Evolutionary conservation across 2,797 vertebrate genomes (phyloP).

Genomic region (Rhinatrema bivittatum): DNA sequence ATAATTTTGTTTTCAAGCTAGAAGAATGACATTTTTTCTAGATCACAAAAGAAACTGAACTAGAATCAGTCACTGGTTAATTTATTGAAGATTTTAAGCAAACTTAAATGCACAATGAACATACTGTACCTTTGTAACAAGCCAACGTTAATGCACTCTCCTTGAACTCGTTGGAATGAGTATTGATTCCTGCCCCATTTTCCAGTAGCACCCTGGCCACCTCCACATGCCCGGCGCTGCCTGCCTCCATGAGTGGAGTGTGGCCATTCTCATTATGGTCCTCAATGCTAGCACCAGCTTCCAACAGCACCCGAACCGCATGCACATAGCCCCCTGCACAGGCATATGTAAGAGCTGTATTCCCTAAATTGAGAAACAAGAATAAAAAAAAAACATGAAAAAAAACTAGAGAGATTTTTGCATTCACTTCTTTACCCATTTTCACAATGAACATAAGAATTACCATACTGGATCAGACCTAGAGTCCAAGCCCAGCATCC

Average conservation of each 20-base stretch:
- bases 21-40: no score
- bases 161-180: conserved; percentile 74
- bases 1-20: no score
- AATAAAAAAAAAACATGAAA: background rate
- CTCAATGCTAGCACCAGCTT: conserved; percentile 69
- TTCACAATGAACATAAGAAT: no score
- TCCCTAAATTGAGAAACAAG: conserved; percentile 38
- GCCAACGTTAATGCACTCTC: conserved; percentile 70
- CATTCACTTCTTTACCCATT: no score
- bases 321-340: conserved; percentile 72
- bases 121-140: conserved; percentile 72
- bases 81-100: no score
- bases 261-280: conserved; percentile 76
- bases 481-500: no score
- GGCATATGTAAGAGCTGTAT: conserved; percentile 69
- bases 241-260: conserved; percentile 70
- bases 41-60: no score
- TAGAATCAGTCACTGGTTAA: no score
- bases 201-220: conserved; percentile 68
- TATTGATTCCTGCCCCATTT: conserved; percentile 69
- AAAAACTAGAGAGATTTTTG: conserved; percentile 1
- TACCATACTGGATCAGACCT: no score
- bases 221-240: conserved; percentile 67
- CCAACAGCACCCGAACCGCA: conserved; percentile 69
- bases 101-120: no score